These are phyloP conservation scores for Phaedon cochleariae DNA, from an alignment of 2,888 invertebrate species.

Conservation along the genomic window DNA sequence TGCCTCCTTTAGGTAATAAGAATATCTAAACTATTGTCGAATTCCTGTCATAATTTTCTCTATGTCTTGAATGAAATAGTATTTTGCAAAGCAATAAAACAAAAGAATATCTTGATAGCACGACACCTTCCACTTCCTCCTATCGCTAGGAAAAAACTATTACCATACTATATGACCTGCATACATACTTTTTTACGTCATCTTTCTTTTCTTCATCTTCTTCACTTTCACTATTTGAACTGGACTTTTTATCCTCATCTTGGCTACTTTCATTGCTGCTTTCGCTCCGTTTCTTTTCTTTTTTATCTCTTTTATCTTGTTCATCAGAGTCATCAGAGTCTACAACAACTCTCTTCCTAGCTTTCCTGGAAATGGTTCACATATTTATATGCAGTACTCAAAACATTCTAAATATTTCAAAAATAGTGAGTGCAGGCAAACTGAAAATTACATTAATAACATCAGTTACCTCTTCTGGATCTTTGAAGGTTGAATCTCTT, in stretches of 20 bases:
- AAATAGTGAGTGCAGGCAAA: no score
- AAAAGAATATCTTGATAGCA: no score
- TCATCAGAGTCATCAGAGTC: conserved; percentile 48
- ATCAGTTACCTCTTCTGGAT: conserved; percentile 19
- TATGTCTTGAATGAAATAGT: no score
- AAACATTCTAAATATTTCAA: not conserved
- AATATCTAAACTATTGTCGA: no score
- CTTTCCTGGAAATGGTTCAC: not conserved
- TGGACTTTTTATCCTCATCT: conserved; percentile 26
- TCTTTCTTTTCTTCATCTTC: conserved; percentile 35
- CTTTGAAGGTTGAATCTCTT: conserved; percentile 12
- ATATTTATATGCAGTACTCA: not conserved
- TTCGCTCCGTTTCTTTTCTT: conserved; percentile 31
- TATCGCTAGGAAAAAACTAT: no score
- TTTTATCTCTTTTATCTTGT: conserved; percentile 24
- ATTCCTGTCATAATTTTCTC: no score
- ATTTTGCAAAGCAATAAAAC: no score
- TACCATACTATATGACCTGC: no score
- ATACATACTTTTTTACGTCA: conserved; percentile 33
- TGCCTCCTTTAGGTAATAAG: no score
- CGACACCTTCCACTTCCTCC: no score
- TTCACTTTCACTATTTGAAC: conserved; percentile 19
- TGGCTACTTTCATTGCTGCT: conserved; percentile 23
- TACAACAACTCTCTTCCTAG: conserved; percentile 41
- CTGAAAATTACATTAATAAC: no score